Conservation (phyloP, 2,113 vertebrate genomes). For the Brachyhypopomus gauderio region DNA sequence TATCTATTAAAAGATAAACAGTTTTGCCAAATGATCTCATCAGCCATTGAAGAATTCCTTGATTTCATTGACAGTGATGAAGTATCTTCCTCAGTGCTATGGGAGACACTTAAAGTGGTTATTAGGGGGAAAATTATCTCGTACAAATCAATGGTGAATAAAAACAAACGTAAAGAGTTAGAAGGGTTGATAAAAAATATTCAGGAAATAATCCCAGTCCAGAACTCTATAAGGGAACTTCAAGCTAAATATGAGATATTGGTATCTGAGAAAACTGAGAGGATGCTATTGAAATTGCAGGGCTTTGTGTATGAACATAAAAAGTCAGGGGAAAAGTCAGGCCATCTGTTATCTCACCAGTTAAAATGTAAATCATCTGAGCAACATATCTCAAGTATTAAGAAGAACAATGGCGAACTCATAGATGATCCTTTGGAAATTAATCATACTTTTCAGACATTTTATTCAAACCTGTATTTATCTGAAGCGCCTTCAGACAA, state of each 20-base stretch:
- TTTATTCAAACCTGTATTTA: conserved; percentile 8
- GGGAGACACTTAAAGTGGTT: conserved; percentile 28
- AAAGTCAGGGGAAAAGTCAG: conserved; percentile 29
- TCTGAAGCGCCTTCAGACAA: background rate
- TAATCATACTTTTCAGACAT: conserved; percentile 5
- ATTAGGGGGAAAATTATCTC: conserved; percentile 36
- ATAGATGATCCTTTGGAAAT: background rate
- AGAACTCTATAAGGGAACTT: conserved; percentile 11
- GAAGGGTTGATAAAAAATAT: background rate
- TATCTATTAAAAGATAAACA: conserved; percentile 13
- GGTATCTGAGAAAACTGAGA: conserved; percentile 13
- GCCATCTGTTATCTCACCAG: conserved; percentile 8
- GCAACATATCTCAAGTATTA: background rate
- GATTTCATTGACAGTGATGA: conserved; percentile 3
- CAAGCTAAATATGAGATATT: conserved; percentile 23
- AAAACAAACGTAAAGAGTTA: conserved; percentile 1
- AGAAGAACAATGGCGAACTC: too few relatives aligned
- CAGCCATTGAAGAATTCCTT: conserved; percentile 12
- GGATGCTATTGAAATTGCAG: conserved; percentile 14
- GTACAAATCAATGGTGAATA: conserved; percentile 9
- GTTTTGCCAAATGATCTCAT: conserved; percentile 19
- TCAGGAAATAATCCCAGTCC: background rate
- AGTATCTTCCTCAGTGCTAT: conserved; percentile 11
- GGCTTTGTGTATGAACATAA: conserved; percentile 21
- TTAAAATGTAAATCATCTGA: conserved; percentile 9